Percentiles rank a stretch among this genome's conserved stretches.
Evolutionary conservation across 2,113 vertebrate species (phyloP).

Genomic region (Bubo blakistoni): DNA sequence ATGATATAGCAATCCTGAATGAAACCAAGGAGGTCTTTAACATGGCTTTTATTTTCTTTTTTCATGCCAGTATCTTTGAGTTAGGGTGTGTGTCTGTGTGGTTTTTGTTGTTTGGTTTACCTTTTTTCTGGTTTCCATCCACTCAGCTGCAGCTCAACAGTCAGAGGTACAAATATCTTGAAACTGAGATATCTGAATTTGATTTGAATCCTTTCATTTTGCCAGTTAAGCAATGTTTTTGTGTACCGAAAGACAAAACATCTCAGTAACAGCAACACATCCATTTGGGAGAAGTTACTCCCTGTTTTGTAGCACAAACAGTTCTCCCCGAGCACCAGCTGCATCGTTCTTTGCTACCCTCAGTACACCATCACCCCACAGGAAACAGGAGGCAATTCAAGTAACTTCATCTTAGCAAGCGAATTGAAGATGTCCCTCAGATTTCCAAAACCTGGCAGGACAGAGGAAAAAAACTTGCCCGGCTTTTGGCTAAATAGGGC

Average conservation of each 20-base stretch:
- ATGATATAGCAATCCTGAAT: fast-evolving
- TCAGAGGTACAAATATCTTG: neutral
- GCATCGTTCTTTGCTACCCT: neutral
- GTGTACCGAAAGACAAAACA: neutral
- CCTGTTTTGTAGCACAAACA: neutral
- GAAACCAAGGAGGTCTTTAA: neutral
- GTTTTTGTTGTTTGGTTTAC: neutral
- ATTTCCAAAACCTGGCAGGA: neutral
- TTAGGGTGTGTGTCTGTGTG: neutral
- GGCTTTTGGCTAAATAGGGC: neutral
- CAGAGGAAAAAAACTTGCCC: fast-evolving
- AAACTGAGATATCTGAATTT: neutral
- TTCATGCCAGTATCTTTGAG: neutral
- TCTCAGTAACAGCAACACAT: neutral
- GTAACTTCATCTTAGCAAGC: neutral
- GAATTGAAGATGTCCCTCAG: neutral
- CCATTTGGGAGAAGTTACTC: neutral
- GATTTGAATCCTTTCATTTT: neutral
- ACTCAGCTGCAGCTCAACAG: neutral
- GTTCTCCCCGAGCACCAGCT: neutral
- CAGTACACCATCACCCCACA: neutral
- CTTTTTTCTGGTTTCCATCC: neutral
- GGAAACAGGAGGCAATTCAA: neutral
- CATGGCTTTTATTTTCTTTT: neutral
- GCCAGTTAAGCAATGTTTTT: fast-evolving